A percentile compares a stretch with the other conserved stretches of the same genome.
These are phyloP conservation scores for Amyelois transitella DNA, from an alignment of 1,140 invertebrate species.

Conservation along the genomic window DNA sequence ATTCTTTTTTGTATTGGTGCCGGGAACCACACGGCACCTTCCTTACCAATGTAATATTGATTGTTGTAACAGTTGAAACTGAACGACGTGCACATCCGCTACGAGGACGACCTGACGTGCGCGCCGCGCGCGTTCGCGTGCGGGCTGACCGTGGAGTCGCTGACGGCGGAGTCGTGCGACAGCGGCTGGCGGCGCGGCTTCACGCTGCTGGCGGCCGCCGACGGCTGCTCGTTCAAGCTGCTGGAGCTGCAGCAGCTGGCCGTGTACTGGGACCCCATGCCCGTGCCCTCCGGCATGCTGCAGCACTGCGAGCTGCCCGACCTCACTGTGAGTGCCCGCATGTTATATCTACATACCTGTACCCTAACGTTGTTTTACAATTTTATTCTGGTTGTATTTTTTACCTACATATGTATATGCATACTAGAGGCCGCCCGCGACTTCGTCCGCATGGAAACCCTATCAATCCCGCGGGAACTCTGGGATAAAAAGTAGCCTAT, in stretches of 20 bases:
- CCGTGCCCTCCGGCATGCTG: slow-evolving; percentile 77
- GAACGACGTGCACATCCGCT: slow-evolving; percentile 95
- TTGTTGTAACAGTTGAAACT: slow-evolving; percentile 85
- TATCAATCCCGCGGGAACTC: too few relatives aligned
- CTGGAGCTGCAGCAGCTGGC: slow-evolving; percentile 91
- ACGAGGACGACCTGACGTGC: slow-evolving; percentile 90
- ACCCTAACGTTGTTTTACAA: too few relatives aligned
- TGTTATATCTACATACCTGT: not conserved
- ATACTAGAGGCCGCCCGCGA: too few relatives aligned
- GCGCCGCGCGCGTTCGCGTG: slow-evolving; percentile 83
- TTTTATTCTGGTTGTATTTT: too few relatives aligned
- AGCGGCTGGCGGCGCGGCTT: slow-evolving; percentile 88
- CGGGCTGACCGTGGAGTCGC: slow-evolving; percentile 88
- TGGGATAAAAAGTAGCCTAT: too few relatives aligned
- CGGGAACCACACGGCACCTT: too few relatives aligned
- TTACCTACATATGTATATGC: too few relatives aligned
- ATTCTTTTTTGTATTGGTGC: too few relatives aligned
- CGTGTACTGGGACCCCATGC: slow-evolving; percentile 91
- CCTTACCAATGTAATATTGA: not conserved
- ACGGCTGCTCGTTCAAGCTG: slow-evolving; percentile 85
- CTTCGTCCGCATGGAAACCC: too few relatives aligned
- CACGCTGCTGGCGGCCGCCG: slow-evolving; percentile 78
- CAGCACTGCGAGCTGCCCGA: slow-evolving; percentile 81
- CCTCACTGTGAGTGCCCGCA: slow-evolving; percentile 63
- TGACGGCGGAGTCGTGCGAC: slow-evolving; percentile 94